Evolutionary conservation across 2,888 invertebrate genomes (phyloP).

Genomic region (Andrena dorsata): DNA sequence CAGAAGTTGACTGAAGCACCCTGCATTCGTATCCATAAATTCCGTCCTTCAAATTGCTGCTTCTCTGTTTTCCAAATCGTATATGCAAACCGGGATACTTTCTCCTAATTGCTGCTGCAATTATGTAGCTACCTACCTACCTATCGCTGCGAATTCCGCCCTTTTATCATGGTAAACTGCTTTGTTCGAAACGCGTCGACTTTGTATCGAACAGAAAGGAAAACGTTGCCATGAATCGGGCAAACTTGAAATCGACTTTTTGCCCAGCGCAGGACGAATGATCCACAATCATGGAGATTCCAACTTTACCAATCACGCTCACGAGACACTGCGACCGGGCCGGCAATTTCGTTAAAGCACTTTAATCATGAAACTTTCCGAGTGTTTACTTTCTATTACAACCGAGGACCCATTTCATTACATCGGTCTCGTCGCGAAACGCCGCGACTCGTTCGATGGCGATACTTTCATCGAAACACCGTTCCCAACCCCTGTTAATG

Average conservation of each 20-base stretch:
- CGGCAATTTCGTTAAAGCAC: conserved; percentile 56
- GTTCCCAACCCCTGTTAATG: not conserved
- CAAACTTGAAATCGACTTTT: conserved; percentile 64
- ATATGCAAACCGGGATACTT: conserved; percentile 2
- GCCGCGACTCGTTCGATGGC: conserved; percentile 4
- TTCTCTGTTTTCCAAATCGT: not conserved
- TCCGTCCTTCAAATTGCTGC: not conserved
- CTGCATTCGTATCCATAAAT: not conserved
- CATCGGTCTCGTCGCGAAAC: conserved; percentile 20
- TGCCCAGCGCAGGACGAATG: conserved; percentile 42
- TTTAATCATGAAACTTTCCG: conserved; percentile 63
- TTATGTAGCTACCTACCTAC: not conserved
- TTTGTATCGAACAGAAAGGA: conserved; percentile 1
- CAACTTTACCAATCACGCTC: conserved; percentile 68
- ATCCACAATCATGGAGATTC: conserved; percentile 54
- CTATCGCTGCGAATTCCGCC: no score
- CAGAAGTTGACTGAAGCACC: conserved; percentile 1
- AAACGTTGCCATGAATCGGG: conserved; percentile 31
- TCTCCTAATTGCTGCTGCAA: conserved; percentile 5
- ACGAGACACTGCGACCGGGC: conserved; percentile 39
- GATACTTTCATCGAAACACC: conserved; percentile 18
- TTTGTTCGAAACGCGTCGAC: conserved; percentile 3
- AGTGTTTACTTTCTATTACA: conserved; percentile 61
- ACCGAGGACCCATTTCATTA: conserved; percentile 44
- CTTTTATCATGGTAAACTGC: not conserved